Conservation (phyloP, 2,888 invertebrate genomes). For the Caradrina clavipalpis region DNA sequence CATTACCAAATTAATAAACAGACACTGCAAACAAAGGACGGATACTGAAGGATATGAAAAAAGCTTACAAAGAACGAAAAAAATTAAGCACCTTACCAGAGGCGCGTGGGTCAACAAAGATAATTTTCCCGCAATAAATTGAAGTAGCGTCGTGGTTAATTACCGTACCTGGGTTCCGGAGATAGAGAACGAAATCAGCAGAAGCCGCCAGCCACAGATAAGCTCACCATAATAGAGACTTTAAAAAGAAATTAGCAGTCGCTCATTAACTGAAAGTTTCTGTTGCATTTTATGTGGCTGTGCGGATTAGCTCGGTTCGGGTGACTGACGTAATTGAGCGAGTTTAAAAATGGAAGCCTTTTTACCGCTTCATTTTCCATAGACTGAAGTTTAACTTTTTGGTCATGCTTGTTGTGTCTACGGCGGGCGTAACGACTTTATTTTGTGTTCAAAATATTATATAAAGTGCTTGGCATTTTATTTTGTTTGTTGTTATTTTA, state of each 20-base stretch:
- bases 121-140: constrained; percentile 85
- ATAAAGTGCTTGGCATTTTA: neutral
- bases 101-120: constrained; percentile 86
- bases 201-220: constrained; percentile 72
- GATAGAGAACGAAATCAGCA: constrained; percentile 77
- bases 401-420: constrained; percentile 24
- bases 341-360: constrained; percentile 53
- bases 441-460: neutral
- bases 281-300: constrained; percentile 61
- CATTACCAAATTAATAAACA: constrained; percentile 72
- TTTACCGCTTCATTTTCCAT: constrained; percentile 42
- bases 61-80: constrained; percentile 77
- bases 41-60: constrained; percentile 69
- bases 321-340: constrained; percentile 55
- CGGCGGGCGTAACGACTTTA: neutral
- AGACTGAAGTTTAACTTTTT: constrained; percentile 29
- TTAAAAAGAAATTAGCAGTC: constrained; percentile 82
- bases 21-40: constrained; percentile 63
- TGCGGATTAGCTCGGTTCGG: constrained; percentile 60
- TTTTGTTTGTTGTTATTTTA: neutral
- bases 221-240: constrained; percentile 77
- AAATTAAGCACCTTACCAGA: constrained; percentile 76
- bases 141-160: constrained; percentile 80
- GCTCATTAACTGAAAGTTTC: constrained; percentile 75
- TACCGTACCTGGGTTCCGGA: constrained; percentile 76